Evolutionary conservation across 2,113 vertebrate genomes (phyloP), one percentile per base, ranked within the genome.

Genomic region (Pelodiscus sinensis): DNA sequence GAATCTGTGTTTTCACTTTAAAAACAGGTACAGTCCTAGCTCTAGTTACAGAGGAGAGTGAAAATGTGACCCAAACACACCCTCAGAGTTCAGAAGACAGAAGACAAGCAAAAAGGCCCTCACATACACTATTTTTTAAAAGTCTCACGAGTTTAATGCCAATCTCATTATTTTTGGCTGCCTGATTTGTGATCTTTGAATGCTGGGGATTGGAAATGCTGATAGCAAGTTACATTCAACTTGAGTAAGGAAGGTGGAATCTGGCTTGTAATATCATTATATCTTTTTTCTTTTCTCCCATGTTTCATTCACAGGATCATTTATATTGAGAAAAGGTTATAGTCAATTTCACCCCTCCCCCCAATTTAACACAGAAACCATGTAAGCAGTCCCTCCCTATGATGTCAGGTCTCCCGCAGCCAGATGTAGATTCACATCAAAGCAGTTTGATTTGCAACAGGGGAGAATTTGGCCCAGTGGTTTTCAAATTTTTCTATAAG

Each of bases 221-320:
- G 31, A n/a, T n/a, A n/a, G 8, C 16, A 77, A 79, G 38, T 15
- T 54, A 6, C 29, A 8, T 77, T 71, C 60, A 82, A 81, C 55
- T 82, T 86, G 56, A 82, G 81, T 5, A 58, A 7, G 68, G 88
- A 81, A 11, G 18, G 8, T 0, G 1, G 44, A 55, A 31, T 11
- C 50, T 84, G 92, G 78, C 27, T 1, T 15, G 38, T 19, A 89
- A 82, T 56, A 91, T 81, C 80, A 16, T 31, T 84, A 56, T n/a
- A 0, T 3, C 62, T 58, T 77, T 27, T 10, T 94, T 0, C 0
- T 88, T 88, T 94, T 81, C 2, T 0, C 27, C 60, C 56, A 44
- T 58, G 57, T 65, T 79, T 92, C 85, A 35, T 85, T 87, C 88
- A 75, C 84, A 60, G 58, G 57, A n/a, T 68, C 16, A 35, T 35